Base-by-base conservation (phyloP, 2,113 vertebrate species). In the Nyctereutes procyonoides region DNA sequence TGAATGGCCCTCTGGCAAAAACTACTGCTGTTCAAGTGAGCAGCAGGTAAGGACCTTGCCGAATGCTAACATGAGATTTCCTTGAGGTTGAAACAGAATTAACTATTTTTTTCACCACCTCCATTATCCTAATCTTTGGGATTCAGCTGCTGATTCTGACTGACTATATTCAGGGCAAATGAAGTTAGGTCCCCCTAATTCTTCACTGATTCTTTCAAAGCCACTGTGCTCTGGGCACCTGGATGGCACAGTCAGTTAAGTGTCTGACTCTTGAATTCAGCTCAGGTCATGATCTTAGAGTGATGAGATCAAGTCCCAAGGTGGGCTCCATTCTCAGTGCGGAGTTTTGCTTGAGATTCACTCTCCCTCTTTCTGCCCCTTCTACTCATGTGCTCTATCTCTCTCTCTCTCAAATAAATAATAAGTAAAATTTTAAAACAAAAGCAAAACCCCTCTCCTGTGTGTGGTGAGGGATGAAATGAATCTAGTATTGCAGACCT, bases 1-100 rank as follows among this genome's bases (percentile, higher is more conserved):
- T 80, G 69, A 84, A 79, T 15, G n/a, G 38, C 38, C 60, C 79
- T 89, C 65, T 69, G 85, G 69, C 69, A 87, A 89, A 89, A 95
- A 74, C n/a, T 20, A 26, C 30, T 81, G 26, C 28, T 82, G 8
- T 60, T 88, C 43, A 79, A 83, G 26, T 32, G 30, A 90, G 35
- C 6, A 17, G n/a, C n/a, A 43, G 53, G 30, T 35, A 43, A 91
- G 35, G 35, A 5, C 15, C 38, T 48, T 62, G 12, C 12, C 60
- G 63, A 60, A 53, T 65, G 51, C 55, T 43, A 38, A 12, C 3
- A 3, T n/a, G 65, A 88, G 48, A 76, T 48, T 94, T 79, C 65
- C 71, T 88, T 62, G 51, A 84, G 28, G n/a, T 26, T 53, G 32
- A 81, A 89, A 89, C 15, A 83, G 48, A 89, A 87, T 84, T 65